Conservation (phyloP, 2,888 invertebrate species). For the Xiphydria camelus region DNA sequence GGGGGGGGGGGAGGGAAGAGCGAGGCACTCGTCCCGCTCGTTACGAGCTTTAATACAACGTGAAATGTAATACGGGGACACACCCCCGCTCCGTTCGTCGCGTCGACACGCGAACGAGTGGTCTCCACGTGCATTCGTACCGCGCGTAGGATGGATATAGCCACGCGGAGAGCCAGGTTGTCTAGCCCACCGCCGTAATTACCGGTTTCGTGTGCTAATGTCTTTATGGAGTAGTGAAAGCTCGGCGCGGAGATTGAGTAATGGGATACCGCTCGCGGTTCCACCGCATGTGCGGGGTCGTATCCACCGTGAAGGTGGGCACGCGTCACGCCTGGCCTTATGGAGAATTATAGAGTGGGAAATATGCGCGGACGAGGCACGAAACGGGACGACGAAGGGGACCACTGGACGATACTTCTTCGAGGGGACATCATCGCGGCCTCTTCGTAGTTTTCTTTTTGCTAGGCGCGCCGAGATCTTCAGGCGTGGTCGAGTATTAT, state of each 20-base stretch:
- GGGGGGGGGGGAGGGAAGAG: not conserved
- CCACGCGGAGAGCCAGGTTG: constrained; percentile 14
- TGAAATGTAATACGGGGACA: not conserved
- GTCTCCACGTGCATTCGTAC: too few relatives aligned
- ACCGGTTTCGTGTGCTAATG: constrained; percentile 45
- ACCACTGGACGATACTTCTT: too few relatives aligned
- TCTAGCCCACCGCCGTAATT: constrained; percentile 36
- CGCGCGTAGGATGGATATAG: too few relatives aligned
- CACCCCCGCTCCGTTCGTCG: not conserved
- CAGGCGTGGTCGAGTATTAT: too few relatives aligned
- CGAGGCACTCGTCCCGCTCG: too few relatives aligned
- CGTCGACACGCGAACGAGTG: constrained; percentile 2
- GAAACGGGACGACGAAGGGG: too few relatives aligned
- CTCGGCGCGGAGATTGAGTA: constrained; percentile 14
- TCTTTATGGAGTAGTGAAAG: constrained; percentile 36
- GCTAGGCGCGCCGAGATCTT: too few relatives aligned
- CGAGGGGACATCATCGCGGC: too few relatives aligned
- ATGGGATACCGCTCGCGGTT: constrained; percentile 10
- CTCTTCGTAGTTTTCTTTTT: too few relatives aligned
- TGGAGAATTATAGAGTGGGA: too few relatives aligned
- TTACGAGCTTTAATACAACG: not conserved
- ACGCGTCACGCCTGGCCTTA: constrained; percentile 2
- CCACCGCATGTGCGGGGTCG: too few relatives aligned
- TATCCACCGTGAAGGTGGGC: constrained; percentile 4
- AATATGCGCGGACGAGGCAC: too few relatives aligned